phyloP scores from a whole-genome alignment of 2,797 vertebrate genomes.

The Ctenosaura bakeri region DNA sequence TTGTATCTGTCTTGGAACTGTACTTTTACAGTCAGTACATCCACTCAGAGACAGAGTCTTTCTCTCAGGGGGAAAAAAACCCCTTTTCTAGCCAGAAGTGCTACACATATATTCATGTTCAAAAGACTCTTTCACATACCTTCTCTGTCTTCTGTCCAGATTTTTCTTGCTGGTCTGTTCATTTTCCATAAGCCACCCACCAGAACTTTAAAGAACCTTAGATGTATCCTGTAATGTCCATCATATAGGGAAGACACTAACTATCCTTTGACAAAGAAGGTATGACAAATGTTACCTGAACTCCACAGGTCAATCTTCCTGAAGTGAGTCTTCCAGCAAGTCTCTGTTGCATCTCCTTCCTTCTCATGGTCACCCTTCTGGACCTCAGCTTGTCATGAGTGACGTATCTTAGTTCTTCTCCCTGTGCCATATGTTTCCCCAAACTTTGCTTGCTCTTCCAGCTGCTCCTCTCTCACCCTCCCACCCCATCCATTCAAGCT shows the following conservation, averaged over 20 bases:
- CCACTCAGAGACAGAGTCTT: not conserved
- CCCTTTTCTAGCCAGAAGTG: not conserved
- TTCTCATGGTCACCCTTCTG: constrained; percentile 56
- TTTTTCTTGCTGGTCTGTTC: constrained; percentile 34
- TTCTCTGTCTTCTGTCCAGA: constrained; percentile 24
- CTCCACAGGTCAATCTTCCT: constrained; percentile 64
- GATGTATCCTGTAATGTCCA: constrained; percentile 1
- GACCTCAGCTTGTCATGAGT: constrained; percentile 65
- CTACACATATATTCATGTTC: not conserved
- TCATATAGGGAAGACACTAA: constrained; percentile 48
- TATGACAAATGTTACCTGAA: constrained; percentile 71
- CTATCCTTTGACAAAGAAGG: constrained; percentile 48
- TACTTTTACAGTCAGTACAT: constrained; percentile 8
- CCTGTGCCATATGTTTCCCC: constrained; percentile 60
- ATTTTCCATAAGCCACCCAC: constrained; percentile 25
- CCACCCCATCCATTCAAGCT: constrained; percentile 62
- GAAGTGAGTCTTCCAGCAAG: constrained; percentile 59
- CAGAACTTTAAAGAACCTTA: not conserved
- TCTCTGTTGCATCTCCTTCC: constrained; percentile 55
- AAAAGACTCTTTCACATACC: not conserved
- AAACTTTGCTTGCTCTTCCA: constrained; percentile 62
- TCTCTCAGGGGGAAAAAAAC: not conserved
- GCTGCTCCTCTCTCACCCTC: constrained; percentile 67
- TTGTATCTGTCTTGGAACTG: constrained; percentile 8
- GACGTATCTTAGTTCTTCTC: constrained; percentile 67